Percentiles rank a stretch among this genome's conserved stretches.
Evolutionary conservation across 2,888 invertebrate species (phyloP).

Genomic region (Apodemia hepburni): DNA sequence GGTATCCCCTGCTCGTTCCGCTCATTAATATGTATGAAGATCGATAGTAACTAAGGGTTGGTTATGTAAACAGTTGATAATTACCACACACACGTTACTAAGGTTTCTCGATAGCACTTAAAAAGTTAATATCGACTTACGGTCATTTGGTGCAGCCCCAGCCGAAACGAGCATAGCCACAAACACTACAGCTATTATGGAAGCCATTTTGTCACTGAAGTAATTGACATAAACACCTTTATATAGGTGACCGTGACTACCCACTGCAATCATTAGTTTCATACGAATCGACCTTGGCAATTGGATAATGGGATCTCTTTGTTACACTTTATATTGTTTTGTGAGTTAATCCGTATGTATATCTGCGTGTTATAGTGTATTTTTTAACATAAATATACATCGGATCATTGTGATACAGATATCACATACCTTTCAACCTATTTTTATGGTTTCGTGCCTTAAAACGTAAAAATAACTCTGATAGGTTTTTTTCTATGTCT

Average conservation of each 20-base stretch:
- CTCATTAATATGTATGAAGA: constrained; percentile 27
- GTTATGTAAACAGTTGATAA: constrained; percentile 19
- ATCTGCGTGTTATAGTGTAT: not conserved
- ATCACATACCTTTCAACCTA: too few relatives aligned
- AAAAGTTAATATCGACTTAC: constrained; percentile 46
- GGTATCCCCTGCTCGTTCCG: not conserved
- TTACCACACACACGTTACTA: constrained; percentile 10
- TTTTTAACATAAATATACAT: too few relatives aligned
- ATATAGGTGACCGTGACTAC: constrained; percentile 66
- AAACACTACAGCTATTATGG: constrained; percentile 47
- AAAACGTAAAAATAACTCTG: too few relatives aligned
- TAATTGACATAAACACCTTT: constrained; percentile 53
- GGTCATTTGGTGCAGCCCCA: constrained; percentile 53
- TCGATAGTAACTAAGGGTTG: constrained; percentile 24
- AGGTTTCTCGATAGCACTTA: constrained; percentile 15
- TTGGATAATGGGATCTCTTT: constrained; percentile 49
- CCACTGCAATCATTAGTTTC: constrained; percentile 60
- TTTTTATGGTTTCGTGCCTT: too few relatives aligned
- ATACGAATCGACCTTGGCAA: constrained; percentile 60
- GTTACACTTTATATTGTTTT: constrained; percentile 29
- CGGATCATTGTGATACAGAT: too few relatives aligned
- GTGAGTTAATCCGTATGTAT: not conserved
- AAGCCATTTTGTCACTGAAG: constrained; percentile 53
- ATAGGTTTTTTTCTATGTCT: too few relatives aligned
- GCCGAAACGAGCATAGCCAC: constrained; percentile 40